Evolutionary conservation across 2,888 invertebrate genomes (phyloP), one percentile per base, ranked within the genome.

Genomic region (Drosophila siamana): DNA sequence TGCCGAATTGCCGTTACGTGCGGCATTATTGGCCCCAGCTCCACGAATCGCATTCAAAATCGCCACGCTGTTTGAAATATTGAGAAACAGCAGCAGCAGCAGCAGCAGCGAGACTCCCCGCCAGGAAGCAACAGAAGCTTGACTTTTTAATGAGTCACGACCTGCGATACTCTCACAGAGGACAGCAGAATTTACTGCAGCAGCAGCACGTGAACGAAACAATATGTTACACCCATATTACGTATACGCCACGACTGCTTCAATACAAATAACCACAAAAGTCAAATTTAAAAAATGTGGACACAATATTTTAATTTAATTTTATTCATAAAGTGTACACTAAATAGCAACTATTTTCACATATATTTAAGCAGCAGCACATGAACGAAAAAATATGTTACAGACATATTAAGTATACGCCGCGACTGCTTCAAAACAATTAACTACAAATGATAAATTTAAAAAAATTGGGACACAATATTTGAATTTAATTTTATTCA

Each of bases 1-100:
- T 86, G 59, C 68, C 46, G 74, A 88, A 86, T 88, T 84, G 88
- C 86, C 74, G 36, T 69, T 86, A 83, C 83, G 88, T 83, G 83
- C 84, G 67, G 80, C 86, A 76, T 83, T 83, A 86, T 82, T 68
- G 66, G 69, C 64, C 13, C 36, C 7, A 13, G 36, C 65, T 30
- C 59, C 33, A 24, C 46, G 44, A 50, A 60, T 73, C 73, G 43
- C 55, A 59, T 6, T 51, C 48, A 16, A 16, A 30, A 63, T 64
- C 63, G 40, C 59, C 24, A 11, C 65, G 43, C 44, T 51, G 51
- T 62, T 60, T 24, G 50, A 22, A 38, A 66, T 69, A 85, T 81
- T 84, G 81, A 87, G 84, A 81, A 66, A 65, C 68, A 56, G 66
- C 57, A 47, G 19, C 57, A 55, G 52, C n/a, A n/a, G 16, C 6